Base-by-base conservation (phyloP, 2,888 invertebrate species). In the Parthenolecanium corni region DNA sequence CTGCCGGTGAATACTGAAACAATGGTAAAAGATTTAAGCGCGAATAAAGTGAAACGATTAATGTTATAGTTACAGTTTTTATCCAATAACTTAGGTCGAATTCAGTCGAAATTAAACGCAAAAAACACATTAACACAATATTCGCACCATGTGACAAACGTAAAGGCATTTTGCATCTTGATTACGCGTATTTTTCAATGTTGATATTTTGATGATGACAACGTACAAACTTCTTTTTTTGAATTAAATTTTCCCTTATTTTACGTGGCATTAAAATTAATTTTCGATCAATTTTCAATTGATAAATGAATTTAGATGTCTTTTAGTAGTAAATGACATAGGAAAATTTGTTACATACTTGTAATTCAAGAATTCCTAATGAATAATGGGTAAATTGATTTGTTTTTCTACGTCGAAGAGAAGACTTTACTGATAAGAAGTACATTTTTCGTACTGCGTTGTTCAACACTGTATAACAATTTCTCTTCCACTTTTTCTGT, bases 131-230 rank as follows among this genome's bases (percentile, higher is more conserved):
- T n/a, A n/a, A n/a, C n/a, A n/a, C n/a, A n/a, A n/a, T 46, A 53
- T 42, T 53, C 42, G 44, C 63, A 44, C 63, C 63, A 63, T 63
- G 63, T 63, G 63, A 63, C 63, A 63, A 61, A 46, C 38, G 47
- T 46, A 21, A 61, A 61, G 61, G 51, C 61, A 51, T 49, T 51
- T 51, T 61, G 61, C 49, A 49, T 61, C 47, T 51, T 31, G 31
- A 31, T 31, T 20, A 18, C 14, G 49, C 57, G 46, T 47, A 57
- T 36, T 51, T 31, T 61, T 24, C 61, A 61, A 61, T 61, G 61
- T 61, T 61, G 61, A 49, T 61, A 61, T 61, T 61, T 47, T 51
- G 38, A 38, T 36, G 49, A 61, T 61, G 61, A 49, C 61, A 61
- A 61, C 49, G 47, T 51, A 38, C 49, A 31, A 49, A 51, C 49